Conservation (phyloP, 2,113 vertebrate species). For the Turdus rufiventris region DNA sequence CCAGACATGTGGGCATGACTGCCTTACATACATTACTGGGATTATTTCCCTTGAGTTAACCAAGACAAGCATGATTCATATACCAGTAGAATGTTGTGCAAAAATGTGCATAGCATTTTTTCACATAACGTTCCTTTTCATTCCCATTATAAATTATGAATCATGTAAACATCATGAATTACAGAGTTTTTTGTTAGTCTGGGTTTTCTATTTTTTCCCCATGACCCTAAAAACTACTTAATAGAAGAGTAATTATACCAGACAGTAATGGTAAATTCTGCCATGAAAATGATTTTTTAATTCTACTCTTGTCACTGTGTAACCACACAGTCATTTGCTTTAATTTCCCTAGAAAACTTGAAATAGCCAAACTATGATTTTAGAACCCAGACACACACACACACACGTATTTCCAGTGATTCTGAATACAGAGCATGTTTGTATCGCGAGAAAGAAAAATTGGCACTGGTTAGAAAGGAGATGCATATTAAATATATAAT, state of each 20-base stretch:
- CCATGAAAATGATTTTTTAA: background rate
- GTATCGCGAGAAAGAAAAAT: background rate
- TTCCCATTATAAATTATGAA: constrained; percentile 49
- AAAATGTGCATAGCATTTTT: constrained; percentile 51
- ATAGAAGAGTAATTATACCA: background rate
- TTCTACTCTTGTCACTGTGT: background rate
- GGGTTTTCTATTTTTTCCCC: background rate
- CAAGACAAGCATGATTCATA: constrained; percentile 56
- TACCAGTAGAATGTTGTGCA: constrained; percentile 42
- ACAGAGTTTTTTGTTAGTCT: background rate
- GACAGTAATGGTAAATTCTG: background rate
- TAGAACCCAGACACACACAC: background rate
- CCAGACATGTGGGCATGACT: constrained; percentile 56
- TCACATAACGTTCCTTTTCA: constrained; percentile 21
- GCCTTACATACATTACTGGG: constrained; percentile 52
- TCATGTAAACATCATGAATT: constrained; percentile 14
- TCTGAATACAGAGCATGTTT: background rate
- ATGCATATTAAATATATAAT: background rate
- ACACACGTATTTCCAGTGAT: background rate
- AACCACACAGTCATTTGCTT: background rate
- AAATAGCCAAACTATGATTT: background rate
- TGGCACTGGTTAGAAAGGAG: background rate
- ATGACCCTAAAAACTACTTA: background rate
- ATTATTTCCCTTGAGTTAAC: constrained; percentile 59
- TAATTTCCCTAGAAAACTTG: background rate